Base-by-base conservation (phyloP, 1,140 invertebrate species). In the Drosophila kurseongensis region DNA sequence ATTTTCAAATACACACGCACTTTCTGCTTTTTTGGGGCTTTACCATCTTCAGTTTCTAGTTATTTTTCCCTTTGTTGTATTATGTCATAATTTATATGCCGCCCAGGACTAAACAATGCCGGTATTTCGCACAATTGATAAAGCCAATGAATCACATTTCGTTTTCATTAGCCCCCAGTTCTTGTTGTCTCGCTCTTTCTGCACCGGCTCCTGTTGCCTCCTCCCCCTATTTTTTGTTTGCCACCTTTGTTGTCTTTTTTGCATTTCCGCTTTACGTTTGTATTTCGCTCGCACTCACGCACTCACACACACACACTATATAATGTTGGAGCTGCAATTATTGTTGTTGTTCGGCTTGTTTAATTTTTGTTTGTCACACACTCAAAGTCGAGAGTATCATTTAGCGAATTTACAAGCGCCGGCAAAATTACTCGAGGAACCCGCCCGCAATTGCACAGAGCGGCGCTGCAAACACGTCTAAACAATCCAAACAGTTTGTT, bases 191-290 rank as follows among this genome's bases (percentile, higher is more conserved):
- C 42, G 58, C 40, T 79, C 35, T 45, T 18, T 78, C 10, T 80
- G 84, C 83, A 88, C 84, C 84, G 83, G 84, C 83, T 88, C 68
- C 78, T 82, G 75, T 76, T 75, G 78, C 83, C 78, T 59, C 63
- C 67, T 47, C 51, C 41, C 45, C 56, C 63, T 51, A 38, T 38
- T 27, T 29, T 48, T 27, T 66, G 66, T 40, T 55, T 44, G 56
- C 61, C 73, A 84, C 82, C 80, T 78, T 86, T 86, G 82, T 88
- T 88, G 83, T 77, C 51, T 77, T 86, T 80, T 88, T 86, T 89
- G 83, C 84, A 86, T 88, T 86, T 86, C 75, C 79, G 83, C 23
- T 86, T 86, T 88, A 57, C 56, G 79, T 76, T 86, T 83, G 79
- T 83, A 57, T 76, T 88, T 86, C 66, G 66, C 44, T 55, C 78